phyloP scores from a whole-genome alignment of 2,888 invertebrate species.

The Nomada ruficornis region DNA sequence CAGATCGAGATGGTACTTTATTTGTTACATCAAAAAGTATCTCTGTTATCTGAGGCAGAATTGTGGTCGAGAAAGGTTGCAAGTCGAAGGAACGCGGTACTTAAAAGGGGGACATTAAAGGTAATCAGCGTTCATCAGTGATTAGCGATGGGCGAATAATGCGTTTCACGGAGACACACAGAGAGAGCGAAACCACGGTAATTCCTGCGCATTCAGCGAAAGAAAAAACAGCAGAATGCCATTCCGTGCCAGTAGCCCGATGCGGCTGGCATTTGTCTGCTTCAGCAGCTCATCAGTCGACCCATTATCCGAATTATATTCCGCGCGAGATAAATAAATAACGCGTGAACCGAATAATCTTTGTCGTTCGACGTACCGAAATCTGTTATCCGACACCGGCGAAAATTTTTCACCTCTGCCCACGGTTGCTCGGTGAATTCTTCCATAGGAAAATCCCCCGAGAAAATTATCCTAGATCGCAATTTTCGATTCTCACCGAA shows the following conservation, averaged over 20 bases:
- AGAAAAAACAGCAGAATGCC: slow-evolving; percentile 66
- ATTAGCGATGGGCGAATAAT: slow-evolving; percentile 42
- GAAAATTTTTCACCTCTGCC: not conserved
- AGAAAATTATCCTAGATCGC: too few species aligned
- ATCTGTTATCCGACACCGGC: not conserved
- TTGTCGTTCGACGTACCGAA: not conserved
- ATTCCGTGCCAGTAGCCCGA: slow-evolving; percentile 65
- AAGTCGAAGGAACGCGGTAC: not conserved
- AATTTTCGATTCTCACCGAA: too few species aligned
- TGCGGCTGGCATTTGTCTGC: slow-evolving; percentile 54
- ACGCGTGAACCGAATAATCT: slow-evolving; percentile 36
- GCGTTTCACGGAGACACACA: slow-evolving; percentile 53
- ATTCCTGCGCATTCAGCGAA: slow-evolving; percentile 65
- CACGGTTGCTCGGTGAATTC: too few species aligned
- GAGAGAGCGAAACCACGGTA: slow-evolving; percentile 47
- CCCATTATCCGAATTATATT: slow-evolving; percentile 61
- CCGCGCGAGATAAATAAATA: slow-evolving; percentile 50
- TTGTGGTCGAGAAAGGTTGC: not conserved
- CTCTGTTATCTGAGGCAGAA: too few species aligned
- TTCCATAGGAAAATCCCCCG: too few species aligned
- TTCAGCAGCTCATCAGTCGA: slow-evolving; percentile 60
- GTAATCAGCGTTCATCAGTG: slow-evolving; percentile 68
- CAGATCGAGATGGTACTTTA: too few species aligned
- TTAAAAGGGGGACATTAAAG: slow-evolving; percentile 60
- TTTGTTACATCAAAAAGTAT: too few species aligned